These are phyloP conservation scores for Stegostoma tigrinum DNA, from an alignment of 2,113 vertebrate genomes.

Conservation along the genomic window DNA sequence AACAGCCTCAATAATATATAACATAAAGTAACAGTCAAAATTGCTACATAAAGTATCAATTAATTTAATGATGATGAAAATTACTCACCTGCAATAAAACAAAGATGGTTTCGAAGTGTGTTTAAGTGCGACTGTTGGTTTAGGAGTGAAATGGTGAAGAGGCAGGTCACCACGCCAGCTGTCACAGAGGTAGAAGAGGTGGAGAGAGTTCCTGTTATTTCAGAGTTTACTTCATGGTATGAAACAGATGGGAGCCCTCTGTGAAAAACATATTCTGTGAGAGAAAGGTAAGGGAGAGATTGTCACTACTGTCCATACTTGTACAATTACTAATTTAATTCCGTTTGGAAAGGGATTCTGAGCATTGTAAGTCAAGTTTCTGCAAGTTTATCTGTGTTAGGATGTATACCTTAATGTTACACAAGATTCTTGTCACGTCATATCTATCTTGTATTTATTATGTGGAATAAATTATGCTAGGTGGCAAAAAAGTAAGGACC, in stretches of 20 bases:
- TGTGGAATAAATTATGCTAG: background rate
- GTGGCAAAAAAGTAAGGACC: background rate
- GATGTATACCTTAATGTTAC: background rate
- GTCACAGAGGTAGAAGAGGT: background rate
- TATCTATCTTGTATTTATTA: background rate
- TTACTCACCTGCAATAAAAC: no score
- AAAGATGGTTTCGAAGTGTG: background rate
- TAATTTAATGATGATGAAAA: background rate
- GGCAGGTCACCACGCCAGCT: conserved; percentile 25
- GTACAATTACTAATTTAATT: background rate
- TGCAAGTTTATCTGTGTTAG: background rate
- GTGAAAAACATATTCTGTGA: conserved; percentile 18
- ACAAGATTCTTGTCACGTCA: background rate
- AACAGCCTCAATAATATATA: background rate
- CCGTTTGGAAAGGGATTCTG: background rate
- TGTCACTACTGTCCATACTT: background rate
- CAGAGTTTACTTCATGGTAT: background rate
- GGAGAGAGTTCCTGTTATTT: conserved; percentile 32
- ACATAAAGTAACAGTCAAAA: background rate
- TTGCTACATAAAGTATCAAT: background rate
- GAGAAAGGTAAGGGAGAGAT: background rate
- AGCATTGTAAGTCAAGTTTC: background rate
- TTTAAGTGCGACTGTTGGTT: conserved; percentile 6
- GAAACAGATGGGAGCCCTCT: background rate
- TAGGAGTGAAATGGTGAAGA: background rate